A percentile compares a stretch with the other conserved stretches of the same genome.
Conservation (phyloP, 2,888 invertebrate genomes). For the Drosophila glabriapex region DNA sequence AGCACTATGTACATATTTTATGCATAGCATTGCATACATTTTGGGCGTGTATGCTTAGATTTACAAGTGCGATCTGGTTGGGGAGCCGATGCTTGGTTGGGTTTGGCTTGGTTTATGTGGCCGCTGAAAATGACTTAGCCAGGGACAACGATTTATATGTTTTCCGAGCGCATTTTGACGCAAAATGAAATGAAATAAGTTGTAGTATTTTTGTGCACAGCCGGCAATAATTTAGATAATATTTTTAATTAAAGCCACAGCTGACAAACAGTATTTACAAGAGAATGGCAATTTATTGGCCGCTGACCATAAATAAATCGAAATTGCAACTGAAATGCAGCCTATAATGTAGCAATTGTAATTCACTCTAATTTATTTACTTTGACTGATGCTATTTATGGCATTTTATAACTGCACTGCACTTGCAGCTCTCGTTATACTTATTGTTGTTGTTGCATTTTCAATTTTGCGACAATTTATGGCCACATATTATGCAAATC, state of each 20-base stretch:
- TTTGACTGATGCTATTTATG: slow-evolving; percentile 71
- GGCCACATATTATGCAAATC: slow-evolving; percentile 74
- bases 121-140: slow-evolving; percentile 35
- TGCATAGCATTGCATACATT: slow-evolving; percentile 72
- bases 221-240: slow-evolving; percentile 75
- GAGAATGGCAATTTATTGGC: slow-evolving; percentile 58
- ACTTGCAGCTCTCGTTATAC: slow-evolving; percentile 7
- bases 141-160: slow-evolving; percentile 26
- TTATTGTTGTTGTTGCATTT: slow-evolving; percentile 39
- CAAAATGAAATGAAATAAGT: slow-evolving; percentile 48
- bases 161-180: slow-evolving; percentile 44
- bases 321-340: slow-evolving; percentile 44
- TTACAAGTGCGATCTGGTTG: slow-evolving; percentile 70
- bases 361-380: slow-evolving; percentile 76
- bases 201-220: slow-evolving; percentile 23
- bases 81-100: slow-evolving; percentile 45
- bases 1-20: slow-evolving; percentile 56
- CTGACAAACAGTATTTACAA: slow-evolving; percentile 58
- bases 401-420: slow-evolving; percentile 44
- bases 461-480: slow-evolving; percentile 75
- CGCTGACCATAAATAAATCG: slow-evolving; percentile 69
- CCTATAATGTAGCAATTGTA: slow-evolving; percentile 64
- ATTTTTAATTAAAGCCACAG: slow-evolving; percentile 73
- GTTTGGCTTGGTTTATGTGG: slow-evolving; percentile 45
- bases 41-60: slow-evolving; percentile 65